Evolutionary conservation across 2,888 invertebrate species (phyloP).

Genomic region (Pyralis farinalis): DNA sequence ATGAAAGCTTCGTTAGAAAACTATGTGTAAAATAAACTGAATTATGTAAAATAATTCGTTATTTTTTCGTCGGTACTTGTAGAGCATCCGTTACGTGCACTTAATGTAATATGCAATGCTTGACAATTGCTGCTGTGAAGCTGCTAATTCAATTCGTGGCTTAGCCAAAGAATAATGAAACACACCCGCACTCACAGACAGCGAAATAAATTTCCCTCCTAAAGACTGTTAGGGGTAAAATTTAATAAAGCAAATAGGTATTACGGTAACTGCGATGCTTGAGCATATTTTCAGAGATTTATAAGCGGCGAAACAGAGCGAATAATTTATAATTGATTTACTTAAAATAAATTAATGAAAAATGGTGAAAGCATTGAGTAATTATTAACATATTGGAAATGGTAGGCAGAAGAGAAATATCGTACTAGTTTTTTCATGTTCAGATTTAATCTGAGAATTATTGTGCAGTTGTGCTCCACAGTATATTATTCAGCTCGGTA

Average conservation of each 20-base stretch:
- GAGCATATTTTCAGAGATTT: conserved; percentile 63
- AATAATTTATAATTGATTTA: conserved; percentile 60
- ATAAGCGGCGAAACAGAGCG: conserved; percentile 47
- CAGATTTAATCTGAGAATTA: conserved; percentile 14
- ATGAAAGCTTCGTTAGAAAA: conserved; percentile 2
- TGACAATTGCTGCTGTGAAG: conserved; percentile 27
- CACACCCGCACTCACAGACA: conserved; percentile 48
- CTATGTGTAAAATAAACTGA: too few relatives aligned
- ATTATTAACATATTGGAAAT: neutral
- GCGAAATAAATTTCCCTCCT: conserved; percentile 56
- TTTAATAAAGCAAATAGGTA: conserved; percentile 68
- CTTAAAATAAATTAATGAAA: conserved; percentile 49
- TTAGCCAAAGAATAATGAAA: conserved; percentile 52
- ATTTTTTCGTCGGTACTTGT: neutral
- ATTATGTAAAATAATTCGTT: neutral
- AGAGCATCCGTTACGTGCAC: conserved; percentile 3
- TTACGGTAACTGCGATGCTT: conserved; percentile 44
- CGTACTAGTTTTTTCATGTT: neutral
- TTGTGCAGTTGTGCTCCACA: neutral
- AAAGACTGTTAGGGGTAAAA: conserved; percentile 55
- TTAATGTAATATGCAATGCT: conserved; percentile 14
- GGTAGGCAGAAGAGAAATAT: too few relatives aligned
- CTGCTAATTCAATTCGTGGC: conserved; percentile 52
- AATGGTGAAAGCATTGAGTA: conserved; percentile 32
- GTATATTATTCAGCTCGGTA: conserved; percentile 5